Evolutionary conservation across 2,113 vertebrate genomes (phyloP), one percentile per base, ranked within the genome.

Genomic region (Colinus virginianus): DNA sequence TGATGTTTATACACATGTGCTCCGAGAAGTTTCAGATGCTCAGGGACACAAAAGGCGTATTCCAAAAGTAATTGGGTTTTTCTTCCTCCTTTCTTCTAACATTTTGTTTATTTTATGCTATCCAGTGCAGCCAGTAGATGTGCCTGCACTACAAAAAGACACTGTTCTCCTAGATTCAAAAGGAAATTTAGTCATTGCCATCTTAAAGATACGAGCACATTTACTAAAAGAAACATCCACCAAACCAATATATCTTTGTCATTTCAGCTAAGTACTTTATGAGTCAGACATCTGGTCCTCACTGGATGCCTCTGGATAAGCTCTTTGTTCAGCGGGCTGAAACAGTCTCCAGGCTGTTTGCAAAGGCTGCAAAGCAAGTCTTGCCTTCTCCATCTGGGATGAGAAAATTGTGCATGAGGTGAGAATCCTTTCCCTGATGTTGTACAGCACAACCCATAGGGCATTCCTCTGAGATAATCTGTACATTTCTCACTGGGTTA

Each of bases 221-320:
- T 94, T 93, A 78, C 59, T 95, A 92, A 94, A 84, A 79, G 74
- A 94, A 90, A 84, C 38, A 81, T 62, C 49, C 53, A 92, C 28
- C 59, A 63, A 82, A 88, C 19, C 45, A 72, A 84, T 84, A 82
- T 43, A 78, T 84, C 53, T 89, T 76, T 90, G 70, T 84, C 78
- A 48, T 89, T 95, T 79, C 67, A 70, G 69, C 84, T 79, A 82
- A 96, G 55, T 66, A 87, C 59, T 89, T 88, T 66, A 34, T 69
- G 70, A 89, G 67, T 67, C 89, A 95, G 87, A 94, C 84, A 92
- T 92, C 81, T 90, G 90, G 84, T 84, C 81, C 59, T 91, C 16
- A 28, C 74, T 82, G 87, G 58, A 83, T 87, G 80, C 53, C 49
- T 89, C 74, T 88, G 62, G 86, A 87, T 46, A 92, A 86, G 32